These are phyloP conservation scores for Synanthedon tipuliformis DNA, from an alignment of 2,888 invertebrate species.

Conservation along the genomic window DNA sequence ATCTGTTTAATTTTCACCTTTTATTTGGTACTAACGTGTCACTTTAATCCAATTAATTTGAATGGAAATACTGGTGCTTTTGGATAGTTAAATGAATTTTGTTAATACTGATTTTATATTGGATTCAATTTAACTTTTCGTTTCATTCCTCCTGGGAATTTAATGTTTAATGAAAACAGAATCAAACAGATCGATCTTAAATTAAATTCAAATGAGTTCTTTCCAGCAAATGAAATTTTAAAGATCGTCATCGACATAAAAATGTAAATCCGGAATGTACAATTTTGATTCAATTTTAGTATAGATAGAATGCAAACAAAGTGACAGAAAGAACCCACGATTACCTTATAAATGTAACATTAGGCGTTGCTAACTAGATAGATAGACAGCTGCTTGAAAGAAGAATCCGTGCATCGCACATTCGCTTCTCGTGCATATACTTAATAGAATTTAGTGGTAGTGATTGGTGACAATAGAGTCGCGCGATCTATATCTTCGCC, in stretches of 20 bases:
- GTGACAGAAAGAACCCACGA: constrained; percentile 40
- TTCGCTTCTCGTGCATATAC: constrained; percentile 68
- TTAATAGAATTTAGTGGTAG: constrained; percentile 56
- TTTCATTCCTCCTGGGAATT: constrained; percentile 68
- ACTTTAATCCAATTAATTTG: constrained; percentile 14
- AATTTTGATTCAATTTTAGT: neutral
- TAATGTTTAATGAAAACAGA: constrained; percentile 44
- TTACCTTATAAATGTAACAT: constrained; percentile 55
- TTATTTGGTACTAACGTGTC: constrained; percentile 18
- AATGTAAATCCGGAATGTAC: constrained; percentile 2
- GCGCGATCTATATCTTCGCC: constrained; percentile 64
- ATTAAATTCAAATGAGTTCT: constrained; percentile 47
- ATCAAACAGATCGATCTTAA: constrained; percentile 53
- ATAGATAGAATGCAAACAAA: too few relatives aligned
- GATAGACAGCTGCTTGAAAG: constrained; percentile 68
- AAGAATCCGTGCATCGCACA: constrained; percentile 68
- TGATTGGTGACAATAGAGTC: constrained; percentile 58
- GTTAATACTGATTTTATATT: constrained; percentile 31
- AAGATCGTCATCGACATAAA: constrained; percentile 1
- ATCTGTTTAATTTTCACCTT: constrained; percentile 10
- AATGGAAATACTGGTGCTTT: constrained; percentile 61
- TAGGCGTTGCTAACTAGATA: constrained; percentile 68
- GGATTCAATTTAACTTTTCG: constrained; percentile 55
- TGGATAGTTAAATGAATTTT: constrained; percentile 51
- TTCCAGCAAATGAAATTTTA: constrained; percentile 44